Evolutionary conservation across 2,888 invertebrate genomes (phyloP).

Genomic region (Cryptus armator): DNA sequence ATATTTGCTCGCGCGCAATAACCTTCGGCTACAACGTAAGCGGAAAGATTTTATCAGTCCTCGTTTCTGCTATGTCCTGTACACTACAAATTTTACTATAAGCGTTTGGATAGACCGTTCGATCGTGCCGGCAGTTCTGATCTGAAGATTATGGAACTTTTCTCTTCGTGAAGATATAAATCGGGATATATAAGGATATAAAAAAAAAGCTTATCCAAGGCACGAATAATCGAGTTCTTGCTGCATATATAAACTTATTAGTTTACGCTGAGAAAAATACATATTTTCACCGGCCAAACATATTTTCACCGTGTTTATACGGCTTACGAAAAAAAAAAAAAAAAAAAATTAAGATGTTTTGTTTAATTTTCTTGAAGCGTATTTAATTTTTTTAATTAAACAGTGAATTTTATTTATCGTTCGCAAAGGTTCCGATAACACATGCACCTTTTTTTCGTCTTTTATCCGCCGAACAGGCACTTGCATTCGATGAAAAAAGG

Average conservation of each 20-base stretch:
- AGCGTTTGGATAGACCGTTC: not conserved
- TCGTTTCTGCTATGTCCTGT: not conserved
- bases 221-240: too few species aligned
- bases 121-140: not conserved
- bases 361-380: not conserved
- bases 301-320: too few species aligned
- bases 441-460: not conserved
- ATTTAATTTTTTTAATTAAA: not conserved
- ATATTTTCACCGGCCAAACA: too few species aligned
- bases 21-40: not conserved
- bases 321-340: too few species aligned
- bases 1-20: not conserved
- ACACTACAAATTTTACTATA: not conserved
- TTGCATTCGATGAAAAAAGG: not conserved
- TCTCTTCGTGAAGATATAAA: not conserved
- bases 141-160: not conserved
- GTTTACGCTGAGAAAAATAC: too few species aligned
- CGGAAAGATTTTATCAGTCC: not conserved
- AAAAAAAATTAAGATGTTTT: not conserved
- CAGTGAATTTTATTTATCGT: not conserved
- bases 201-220: not conserved
- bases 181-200: not conserved
- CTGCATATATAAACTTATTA: too few species aligned
- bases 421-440: not conserved
- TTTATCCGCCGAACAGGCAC: not conserved